Base-by-base conservation (phyloP, 2,888 invertebrate genomes). In the Glaucopsyche alexis region DNA sequence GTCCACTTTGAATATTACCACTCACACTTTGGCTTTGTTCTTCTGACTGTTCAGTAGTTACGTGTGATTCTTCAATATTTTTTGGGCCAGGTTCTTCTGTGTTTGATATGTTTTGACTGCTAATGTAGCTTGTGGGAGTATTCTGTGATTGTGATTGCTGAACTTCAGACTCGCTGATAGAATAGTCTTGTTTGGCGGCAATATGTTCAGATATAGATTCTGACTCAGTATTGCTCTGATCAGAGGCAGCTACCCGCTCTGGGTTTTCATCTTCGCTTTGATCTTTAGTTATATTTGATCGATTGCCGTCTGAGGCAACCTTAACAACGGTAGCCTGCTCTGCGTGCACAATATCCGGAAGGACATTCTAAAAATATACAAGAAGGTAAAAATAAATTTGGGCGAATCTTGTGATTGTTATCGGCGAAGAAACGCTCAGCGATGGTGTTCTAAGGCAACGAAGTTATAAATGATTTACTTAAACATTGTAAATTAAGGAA, bases 281-380 rank as follows among this genome's bases (percentile, higher is more conserved):
- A 71, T 77, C 82, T 76, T 81, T 83, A 75, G 79, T 81, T 19
- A 82, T 77, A 71, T 83, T 83, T 77, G 76, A 79, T 80, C 79
- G 82, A 78, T 83, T 85, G 74, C 81, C 81, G 66, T 81, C 81
- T 80, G 81, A 82, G 76, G 80, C 84, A 79, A 81, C 82, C 81
- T 80, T 90, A 82, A 84, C 76, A 79, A 86, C 81, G 81, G 84
- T 82, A 83, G 89, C 88, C 86, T 89, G 91, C 87, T 92, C 91
- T 82, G 89, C 89, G 90, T 93, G 88, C 82, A 92, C 92, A 85
- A 93, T 91, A 89, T 93, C 92, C 92, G 92, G 92, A 88, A 93
- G 92, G 87, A 89, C 84, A 80, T 87, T 91, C 92, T 93, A 93
- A 91, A 93, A 93, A 92, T 91, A 92, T 89, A 89, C 85, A 87